A percentile compares a stretch with the other conserved stretches of the same genome.
phyloP scores from a whole-genome alignment of 2,797 vertebrate genomes.

The Thalassophryne amazonica region DNA sequence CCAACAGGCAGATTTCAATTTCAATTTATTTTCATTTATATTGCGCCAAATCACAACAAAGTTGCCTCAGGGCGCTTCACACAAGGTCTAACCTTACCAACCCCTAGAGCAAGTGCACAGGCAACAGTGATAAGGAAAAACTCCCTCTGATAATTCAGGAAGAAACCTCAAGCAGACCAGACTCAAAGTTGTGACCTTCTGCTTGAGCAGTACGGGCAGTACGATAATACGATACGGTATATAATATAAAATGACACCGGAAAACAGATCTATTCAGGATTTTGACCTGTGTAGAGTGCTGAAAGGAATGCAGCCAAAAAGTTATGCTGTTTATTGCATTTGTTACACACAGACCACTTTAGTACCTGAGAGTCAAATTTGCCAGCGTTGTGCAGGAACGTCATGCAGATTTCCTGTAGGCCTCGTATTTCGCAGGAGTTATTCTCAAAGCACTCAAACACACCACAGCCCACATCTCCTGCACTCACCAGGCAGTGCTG shows the following conservation, averaged over 20 bases:
- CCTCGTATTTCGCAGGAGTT: conserved; percentile 99
- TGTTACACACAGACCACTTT: conserved; percentile 34
- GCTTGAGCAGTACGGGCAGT: too few species aligned
- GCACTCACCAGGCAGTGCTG: conserved; percentile 98
- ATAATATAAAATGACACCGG: not conserved
- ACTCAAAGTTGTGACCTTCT: too few species aligned
- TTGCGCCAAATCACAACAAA: too few species aligned
- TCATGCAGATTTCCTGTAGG: conserved; percentile 98
- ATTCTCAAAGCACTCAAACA: conserved; percentile 99
- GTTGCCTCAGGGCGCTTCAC: too few species aligned
- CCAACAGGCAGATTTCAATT: too few species aligned
- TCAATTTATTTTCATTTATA: too few species aligned
- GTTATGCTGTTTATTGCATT: conserved; percentile 22
- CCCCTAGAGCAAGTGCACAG: too few species aligned
- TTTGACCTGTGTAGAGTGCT: conserved; percentile 17
- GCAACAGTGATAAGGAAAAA: too few species aligned
- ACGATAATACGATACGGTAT: too few species aligned
- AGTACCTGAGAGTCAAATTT: conserved; percentile 99
- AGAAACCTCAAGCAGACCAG: too few species aligned
- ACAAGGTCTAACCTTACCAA: too few species aligned
- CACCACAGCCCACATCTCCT: conserved; percentile 96
- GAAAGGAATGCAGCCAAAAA: conserved; percentile 42
- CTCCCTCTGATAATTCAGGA: too few species aligned
- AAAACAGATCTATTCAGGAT: conserved; percentile 21
- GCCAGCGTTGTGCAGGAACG: conserved; percentile 98